These are phyloP conservation scores for Drosophila triauraria DNA, from an alignment of 1,140 invertebrate species.

Conservation along the genomic window DNA sequence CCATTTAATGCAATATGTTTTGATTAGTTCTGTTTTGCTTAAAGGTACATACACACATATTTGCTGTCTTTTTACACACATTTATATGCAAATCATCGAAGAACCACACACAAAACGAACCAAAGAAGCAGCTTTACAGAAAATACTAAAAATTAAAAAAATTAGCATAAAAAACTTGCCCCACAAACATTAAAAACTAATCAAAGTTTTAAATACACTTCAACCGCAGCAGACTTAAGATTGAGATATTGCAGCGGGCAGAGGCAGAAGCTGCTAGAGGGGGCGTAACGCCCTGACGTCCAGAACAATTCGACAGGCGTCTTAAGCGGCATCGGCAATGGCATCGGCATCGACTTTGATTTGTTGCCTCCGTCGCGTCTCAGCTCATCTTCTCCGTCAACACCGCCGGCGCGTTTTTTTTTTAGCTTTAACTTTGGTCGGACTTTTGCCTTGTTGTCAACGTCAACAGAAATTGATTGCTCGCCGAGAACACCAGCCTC, in stretches of 20 bases:
- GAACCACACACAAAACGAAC: slow-evolving; percentile 43
- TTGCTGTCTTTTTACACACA: neutral
- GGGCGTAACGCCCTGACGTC: slow-evolving; percentile 34
- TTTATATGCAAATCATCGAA: slow-evolving; percentile 19
- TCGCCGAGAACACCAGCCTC: slow-evolving; percentile 55
- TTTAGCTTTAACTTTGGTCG: slow-evolving; percentile 74
- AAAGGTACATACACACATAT: slow-evolving; percentile 26
- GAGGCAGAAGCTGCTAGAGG: neutral
- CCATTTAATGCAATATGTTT: slow-evolving; percentile 77
- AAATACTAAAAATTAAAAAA: slow-evolving; percentile 40
- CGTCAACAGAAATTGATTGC: slow-evolving; percentile 83
- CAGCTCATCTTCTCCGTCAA: slow-evolving; percentile 21
- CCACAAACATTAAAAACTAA: slow-evolving; percentile 81
- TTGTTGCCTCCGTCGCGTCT: slow-evolving; percentile 57
- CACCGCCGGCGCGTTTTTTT: slow-evolving; percentile 24
- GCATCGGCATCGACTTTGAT: slow-evolving; percentile 69
- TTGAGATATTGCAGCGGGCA: slow-evolving; percentile 51
- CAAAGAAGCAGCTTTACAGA: slow-evolving; percentile 37
- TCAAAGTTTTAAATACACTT: slow-evolving; percentile 84
- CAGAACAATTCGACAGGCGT: slow-evolving; percentile 76
- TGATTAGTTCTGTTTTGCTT: slow-evolving; percentile 69
- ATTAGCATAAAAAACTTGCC: slow-evolving; percentile 34
- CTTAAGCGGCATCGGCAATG: slow-evolving; percentile 59
- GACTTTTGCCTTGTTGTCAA: slow-evolving; percentile 83
- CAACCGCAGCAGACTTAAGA: slow-evolving; percentile 73